Evolutionary conservation across 2,797 vertebrate species (phyloP), one percentile per base, ranked within the genome.

Genomic region (Odontamblyopus lacepedii): DNA sequence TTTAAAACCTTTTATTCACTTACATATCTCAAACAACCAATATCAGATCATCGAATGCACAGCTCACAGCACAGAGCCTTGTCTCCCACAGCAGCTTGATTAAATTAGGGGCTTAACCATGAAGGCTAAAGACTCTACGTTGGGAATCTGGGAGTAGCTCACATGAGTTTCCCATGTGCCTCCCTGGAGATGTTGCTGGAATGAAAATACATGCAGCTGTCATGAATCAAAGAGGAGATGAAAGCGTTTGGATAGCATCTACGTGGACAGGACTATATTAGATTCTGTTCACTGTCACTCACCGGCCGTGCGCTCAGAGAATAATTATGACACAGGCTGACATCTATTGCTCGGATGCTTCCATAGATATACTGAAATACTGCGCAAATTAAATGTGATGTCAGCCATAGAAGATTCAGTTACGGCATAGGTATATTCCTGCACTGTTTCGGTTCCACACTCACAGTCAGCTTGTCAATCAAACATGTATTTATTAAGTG

Each of bases 31-130:
- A 29, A 61, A 60, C 26, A 77, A 38, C 60, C 81, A 65, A 73
- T 74, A 79, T 76, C 76, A 66, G 41, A 76, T 71, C 1, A 30
- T 16, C 72, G 69, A 78, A 69, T 44, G 66, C 23, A 72, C 44
- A 71, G 67, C 55, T 76, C 59, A 79, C 71, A 63, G 64, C 78
- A 61, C 73, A 73, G 71, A 73, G 81, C 57, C 65, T 13, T 12
- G 5, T 67, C 75, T 80, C 75, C 70, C 74, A 79, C 72, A 68
- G 63, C 60, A 63, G 67, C 26, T 70, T 76, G 68, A 85, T 86
- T 81, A 68, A 82, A 88, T 84, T 79, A 81, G 74, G 61, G 32
- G 67, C 79, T 86, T 78, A 75, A 74, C 71, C 62, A 73, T 62
- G 9, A 35, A 75, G 62, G 29, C 3, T 5, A 23, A 76, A 71